These are phyloP conservation scores for Geopemphigus sp. DNA, from an alignment of 1,140 invertebrate species.

Conservation along the genomic window DNA sequence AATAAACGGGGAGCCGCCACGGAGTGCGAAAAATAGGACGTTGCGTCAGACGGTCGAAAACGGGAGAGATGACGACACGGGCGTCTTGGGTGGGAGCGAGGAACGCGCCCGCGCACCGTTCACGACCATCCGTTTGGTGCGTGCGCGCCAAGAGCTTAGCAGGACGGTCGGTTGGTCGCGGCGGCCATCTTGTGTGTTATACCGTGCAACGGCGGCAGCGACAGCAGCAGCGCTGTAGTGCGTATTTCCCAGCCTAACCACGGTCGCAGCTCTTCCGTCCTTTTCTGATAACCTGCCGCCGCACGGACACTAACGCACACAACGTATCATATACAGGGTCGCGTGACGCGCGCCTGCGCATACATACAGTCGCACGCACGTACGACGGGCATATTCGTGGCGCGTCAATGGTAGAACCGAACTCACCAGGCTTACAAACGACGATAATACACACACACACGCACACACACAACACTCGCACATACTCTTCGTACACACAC, in stretches of 20 bases:
- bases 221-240: too few relatives aligned
- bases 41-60: too few relatives aligned
- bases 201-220: background rate
- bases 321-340: background rate
- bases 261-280: constrained; percentile 5
- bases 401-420: constrained; percentile 41
- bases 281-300: constrained; percentile 43
- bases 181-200: constrained; percentile 35
- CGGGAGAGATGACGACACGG: background rate
- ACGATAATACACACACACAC: background rate
- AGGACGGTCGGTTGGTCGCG: background rate
- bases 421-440: constrained; percentile 20
- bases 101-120: background rate
- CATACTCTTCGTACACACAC: background rate
- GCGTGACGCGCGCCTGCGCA: background rate
- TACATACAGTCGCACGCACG: background rate
- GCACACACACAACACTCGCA: too few relatives aligned
- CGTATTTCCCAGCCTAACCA: background rate
- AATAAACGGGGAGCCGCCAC: too few relatives aligned
- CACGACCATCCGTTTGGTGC: too few relatives aligned
- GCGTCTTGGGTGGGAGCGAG: background rate
- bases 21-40: too few relatives aligned
- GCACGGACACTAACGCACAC: background rate
- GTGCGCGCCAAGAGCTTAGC: too few relatives aligned
- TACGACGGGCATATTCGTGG: constrained; percentile 20